These are phyloP conservation scores for Drosophila mimetica DNA, from an alignment of 2,888 invertebrate species.

Conservation along the genomic window DNA sequence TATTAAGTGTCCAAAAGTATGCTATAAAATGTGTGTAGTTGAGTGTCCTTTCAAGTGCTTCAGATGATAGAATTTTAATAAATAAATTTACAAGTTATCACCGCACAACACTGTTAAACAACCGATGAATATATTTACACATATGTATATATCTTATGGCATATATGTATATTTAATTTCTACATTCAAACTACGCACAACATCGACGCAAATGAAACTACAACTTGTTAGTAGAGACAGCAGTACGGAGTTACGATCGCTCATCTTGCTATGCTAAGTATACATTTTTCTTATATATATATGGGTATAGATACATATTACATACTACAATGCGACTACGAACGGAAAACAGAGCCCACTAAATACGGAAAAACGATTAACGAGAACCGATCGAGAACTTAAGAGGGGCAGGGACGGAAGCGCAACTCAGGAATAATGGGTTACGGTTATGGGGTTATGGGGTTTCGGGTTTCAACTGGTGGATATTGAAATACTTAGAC, in stretches of 20 bases:
- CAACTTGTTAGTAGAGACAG: constrained; percentile 27
- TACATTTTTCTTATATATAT: constrained; percentile 3
- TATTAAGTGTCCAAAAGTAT: neutral
- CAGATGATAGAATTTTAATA: neutral
- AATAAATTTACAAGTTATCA: neutral
- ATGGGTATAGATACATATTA: constrained; percentile 1
- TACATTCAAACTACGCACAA: constrained; percentile 61
- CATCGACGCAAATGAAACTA: constrained; percentile 58
- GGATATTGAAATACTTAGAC: constrained; percentile 32
- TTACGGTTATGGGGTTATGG: constrained; percentile 10
- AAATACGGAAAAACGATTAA: constrained; percentile 13
- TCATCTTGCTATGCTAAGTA: constrained; percentile 8
- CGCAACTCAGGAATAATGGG: constrained; percentile 11
- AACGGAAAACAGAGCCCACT: constrained; percentile 34
- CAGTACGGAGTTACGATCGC: constrained; percentile 3
- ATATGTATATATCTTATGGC: neutral
- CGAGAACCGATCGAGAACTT: constrained; percentile 10
- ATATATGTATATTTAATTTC: constrained; percentile 7
- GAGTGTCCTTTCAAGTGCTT: constrained; percentile 1
- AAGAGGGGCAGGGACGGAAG: constrained; percentile 3
- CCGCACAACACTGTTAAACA: neutral
- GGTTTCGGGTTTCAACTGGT: constrained; percentile 28
- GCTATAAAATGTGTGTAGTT: neutral
- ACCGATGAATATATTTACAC: constrained; percentile 9
- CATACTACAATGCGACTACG: constrained; percentile 22